A percentile compares a stretch with the other conserved stretches of the same genome.
phyloP scores from a whole-genome alignment of 2,888 invertebrate species.

The Drosophila colorata region DNA sequence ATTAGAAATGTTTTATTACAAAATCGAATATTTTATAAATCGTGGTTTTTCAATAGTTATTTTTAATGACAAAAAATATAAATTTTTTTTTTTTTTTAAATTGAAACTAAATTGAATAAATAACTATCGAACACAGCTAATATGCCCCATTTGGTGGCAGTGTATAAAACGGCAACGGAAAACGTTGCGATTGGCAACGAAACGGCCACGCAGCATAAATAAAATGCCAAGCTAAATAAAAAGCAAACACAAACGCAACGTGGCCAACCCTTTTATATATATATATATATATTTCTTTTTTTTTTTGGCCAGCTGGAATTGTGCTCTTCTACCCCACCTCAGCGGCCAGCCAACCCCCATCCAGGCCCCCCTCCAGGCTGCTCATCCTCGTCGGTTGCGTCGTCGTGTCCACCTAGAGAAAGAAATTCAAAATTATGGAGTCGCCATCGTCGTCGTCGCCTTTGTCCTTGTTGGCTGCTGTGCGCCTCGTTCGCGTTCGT shows the following conservation, averaged over 20 bases:
- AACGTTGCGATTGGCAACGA: slow-evolving; percentile 57
- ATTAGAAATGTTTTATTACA: too few relatives aligned
- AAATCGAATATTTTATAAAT: too few relatives aligned
- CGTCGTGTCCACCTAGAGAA: slow-evolving; percentile 51
- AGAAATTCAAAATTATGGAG: slow-evolving; percentile 79
- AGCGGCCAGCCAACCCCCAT: background rate
- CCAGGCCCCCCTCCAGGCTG: background rate
- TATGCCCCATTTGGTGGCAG: slow-evolving; percentile 17
- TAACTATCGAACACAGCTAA: slow-evolving; percentile 5
- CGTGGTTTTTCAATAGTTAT: too few relatives aligned
- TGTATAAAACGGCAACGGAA: slow-evolving; percentile 42
- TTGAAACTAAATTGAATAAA: too few relatives aligned
- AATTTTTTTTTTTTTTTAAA: too few relatives aligned
- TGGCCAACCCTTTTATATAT: slow-evolving; percentile 61
- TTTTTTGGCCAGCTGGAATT: slow-evolving; percentile 44
- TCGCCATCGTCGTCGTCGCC: slow-evolving; percentile 30
- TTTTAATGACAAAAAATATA: too few relatives aligned
- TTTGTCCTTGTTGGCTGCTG: slow-evolving; percentile 21
- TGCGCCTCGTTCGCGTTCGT: slow-evolving; percentile 27
- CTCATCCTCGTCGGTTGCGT: slow-evolving; percentile 24
- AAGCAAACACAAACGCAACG: slow-evolving; percentile 45
- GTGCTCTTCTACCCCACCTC: background rate
- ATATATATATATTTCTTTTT: too few relatives aligned
- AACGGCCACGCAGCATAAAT: slow-evolving; percentile 81
- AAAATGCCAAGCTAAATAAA: slow-evolving; percentile 78